These are phyloP conservation scores for Lysandra bellargus DNA, from an alignment of 2,888 invertebrate species.

Conservation along the genomic window DNA sequence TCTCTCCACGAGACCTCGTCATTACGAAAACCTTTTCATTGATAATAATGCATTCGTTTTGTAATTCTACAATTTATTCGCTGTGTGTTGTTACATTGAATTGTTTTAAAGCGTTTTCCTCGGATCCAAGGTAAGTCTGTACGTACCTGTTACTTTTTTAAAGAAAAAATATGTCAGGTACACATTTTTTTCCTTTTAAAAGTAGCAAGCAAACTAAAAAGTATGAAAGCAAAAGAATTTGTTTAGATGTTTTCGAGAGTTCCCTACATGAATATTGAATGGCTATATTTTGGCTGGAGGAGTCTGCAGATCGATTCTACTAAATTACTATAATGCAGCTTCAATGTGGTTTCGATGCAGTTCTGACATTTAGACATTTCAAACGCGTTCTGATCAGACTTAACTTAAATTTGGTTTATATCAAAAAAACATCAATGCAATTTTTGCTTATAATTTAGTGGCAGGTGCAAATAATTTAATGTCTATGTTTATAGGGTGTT, in stretches of 20 bases:
- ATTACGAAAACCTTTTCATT: slow-evolving; percentile 47
- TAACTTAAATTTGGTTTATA: too few relatives aligned
- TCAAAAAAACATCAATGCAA: too few relatives aligned
- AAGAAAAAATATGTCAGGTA: neutral
- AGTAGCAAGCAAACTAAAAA: neutral
- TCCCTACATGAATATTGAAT: neutral
- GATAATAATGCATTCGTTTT: slow-evolving; percentile 35
- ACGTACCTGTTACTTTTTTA: neutral
- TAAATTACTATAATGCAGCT: too few relatives aligned
- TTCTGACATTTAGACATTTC: too few relatives aligned
- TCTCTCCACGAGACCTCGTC: slow-evolving; percentile 50
- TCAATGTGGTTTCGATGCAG: too few relatives aligned
- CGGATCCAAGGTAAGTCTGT: neutral
- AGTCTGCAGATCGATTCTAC: too few relatives aligned
- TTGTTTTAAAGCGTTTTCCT: slow-evolving; percentile 14
- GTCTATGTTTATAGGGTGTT: too few relatives aligned
- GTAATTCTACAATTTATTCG: neutral
- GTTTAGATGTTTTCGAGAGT: neutral
- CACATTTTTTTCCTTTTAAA: too few relatives aligned
- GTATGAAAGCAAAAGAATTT: neutral
- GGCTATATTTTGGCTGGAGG: neutral
- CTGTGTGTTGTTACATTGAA: neutral
- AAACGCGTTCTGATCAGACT: too few relatives aligned
- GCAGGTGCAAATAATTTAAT: too few relatives aligned
- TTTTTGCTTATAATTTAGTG: too few relatives aligned